These are phyloP conservation scores for Heloderma charlesbogerti DNA, from an alignment of 2,113 vertebrate genomes.

Conservation along the genomic window DNA sequence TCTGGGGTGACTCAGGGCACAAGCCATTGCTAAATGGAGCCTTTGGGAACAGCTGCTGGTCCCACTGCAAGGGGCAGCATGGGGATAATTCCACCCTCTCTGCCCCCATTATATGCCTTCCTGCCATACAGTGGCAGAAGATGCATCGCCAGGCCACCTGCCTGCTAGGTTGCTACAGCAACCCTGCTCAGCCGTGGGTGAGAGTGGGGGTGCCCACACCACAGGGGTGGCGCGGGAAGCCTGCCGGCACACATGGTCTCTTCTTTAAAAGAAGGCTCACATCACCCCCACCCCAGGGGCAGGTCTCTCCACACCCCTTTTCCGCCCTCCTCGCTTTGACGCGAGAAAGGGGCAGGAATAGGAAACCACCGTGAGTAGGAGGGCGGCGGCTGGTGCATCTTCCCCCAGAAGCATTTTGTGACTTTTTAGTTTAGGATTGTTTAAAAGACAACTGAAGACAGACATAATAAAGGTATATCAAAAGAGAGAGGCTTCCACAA, in stretches of 20 bases:
- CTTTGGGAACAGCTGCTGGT: neutral
- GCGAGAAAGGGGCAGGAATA: neutral
- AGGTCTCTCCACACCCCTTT: neutral
- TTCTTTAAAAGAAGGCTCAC: neutral
- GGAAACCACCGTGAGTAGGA: too few relatives aligned
- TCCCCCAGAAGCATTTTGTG: too few relatives aligned
- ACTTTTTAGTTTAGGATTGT: too few relatives aligned
- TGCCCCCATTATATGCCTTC: neutral
- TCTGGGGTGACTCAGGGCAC: too few relatives aligned
- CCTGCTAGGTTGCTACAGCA: conserved; percentile 26
- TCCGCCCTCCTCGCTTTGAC: neutral
- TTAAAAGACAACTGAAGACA: too few relatives aligned
- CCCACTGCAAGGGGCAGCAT: neutral
- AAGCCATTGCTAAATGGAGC: neutral
- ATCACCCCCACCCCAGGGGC: neutral
- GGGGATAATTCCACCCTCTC: neutral
- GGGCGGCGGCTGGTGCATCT: too few relatives aligned
- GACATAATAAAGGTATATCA: too few relatives aligned
- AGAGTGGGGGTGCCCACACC: too few relatives aligned
- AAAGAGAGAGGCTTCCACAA: too few relatives aligned
- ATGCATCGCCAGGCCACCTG: too few relatives aligned
- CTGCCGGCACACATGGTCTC: too few relatives aligned
- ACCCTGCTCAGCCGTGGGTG: neutral
- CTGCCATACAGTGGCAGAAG: neutral
- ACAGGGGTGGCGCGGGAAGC: too few relatives aligned